Evolutionary conservation across 2,113 vertebrate genomes (phyloP).

Genomic region (Lates calcarifer): DNA sequence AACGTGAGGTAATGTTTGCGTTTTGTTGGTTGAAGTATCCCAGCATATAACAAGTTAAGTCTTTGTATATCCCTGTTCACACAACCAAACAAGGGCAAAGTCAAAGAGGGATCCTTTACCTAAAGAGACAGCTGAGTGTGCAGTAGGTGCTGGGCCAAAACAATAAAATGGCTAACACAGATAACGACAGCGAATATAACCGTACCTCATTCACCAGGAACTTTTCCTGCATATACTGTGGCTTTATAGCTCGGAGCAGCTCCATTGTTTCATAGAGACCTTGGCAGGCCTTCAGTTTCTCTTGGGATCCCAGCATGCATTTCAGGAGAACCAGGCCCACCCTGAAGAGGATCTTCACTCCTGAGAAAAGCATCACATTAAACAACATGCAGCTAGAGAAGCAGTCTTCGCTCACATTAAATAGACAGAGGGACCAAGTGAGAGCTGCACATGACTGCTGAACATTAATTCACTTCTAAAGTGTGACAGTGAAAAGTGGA

Average conservation of each 20-base stretch:
- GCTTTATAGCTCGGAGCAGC: slow-evolving; percentile 88
- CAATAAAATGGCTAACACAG: slow-evolving; percentile 3
- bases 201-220: slow-evolving; percentile 94
- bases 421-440: neutral
- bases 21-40: neutral
- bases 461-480: neutral
- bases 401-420: neutral
- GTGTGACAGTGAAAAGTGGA: neutral
- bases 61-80: neutral
- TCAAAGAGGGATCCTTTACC: neutral
- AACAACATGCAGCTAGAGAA: slow-evolving; percentile 2
- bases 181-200: neutral
- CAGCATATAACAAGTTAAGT: neutral
- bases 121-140: neutral
- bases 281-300: slow-evolving; percentile 92
- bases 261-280: slow-evolving; percentile 98
- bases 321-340: slow-evolving; percentile 95
- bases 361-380: slow-evolving; percentile 74
- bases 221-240: slow-evolving; percentile 92
- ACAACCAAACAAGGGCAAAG: slow-evolving; percentile 30
- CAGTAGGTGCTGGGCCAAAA: neutral
- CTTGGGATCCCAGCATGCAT: slow-evolving; percentile 91
- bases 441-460: neutral
- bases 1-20: neutral
- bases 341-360: slow-evolving; percentile 96